Evolutionary conservation across 2,797 vertebrate species (phyloP).

Genomic region (Carapus acus): DNA sequence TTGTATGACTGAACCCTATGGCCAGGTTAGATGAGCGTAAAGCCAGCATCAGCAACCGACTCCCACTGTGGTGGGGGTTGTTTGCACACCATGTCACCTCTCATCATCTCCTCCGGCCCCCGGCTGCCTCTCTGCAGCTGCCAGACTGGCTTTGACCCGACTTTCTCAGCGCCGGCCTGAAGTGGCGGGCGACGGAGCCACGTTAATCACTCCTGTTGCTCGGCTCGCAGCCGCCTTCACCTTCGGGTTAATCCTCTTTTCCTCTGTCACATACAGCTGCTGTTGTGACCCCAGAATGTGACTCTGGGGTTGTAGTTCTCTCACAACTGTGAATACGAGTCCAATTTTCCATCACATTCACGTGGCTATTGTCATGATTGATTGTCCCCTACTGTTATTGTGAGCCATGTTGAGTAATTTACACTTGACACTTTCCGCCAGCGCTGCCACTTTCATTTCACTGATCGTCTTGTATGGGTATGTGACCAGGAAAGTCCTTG

Average conservation of each 20-base stretch:
- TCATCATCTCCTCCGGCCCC: conserved; percentile 33
- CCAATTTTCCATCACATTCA: no score
- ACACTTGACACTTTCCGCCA: no score
- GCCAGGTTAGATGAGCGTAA: conserved; percentile 39
- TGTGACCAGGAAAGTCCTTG: no score
- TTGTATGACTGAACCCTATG: conserved; percentile 39
- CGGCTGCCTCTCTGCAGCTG: not conserved
- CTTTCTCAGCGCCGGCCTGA: not conserved
- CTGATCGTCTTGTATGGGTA: no score
- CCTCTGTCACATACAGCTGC: not conserved
- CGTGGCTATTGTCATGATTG: no score
- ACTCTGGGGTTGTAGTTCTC: no score
- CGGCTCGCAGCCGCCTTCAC: conserved; percentile 1
- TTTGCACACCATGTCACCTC: conserved; percentile 39
- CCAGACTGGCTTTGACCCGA: conserved; percentile 17
- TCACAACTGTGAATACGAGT: not conserved
- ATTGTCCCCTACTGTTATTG: no score
- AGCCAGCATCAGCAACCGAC: conserved; percentile 54
- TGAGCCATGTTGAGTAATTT: no score
- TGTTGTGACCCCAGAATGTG: not conserved
- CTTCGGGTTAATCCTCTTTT: not conserved
- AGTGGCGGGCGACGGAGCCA: not conserved
- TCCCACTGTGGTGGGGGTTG: conserved; percentile 30
- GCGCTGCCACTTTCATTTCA: no score
- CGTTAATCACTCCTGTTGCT: conserved; percentile 10